A percentile compares a stretch with the other conserved stretches of the same genome.
Evolutionary conservation across 1,140 invertebrate genomes (phyloP).

Genomic region (Microplitis demolitor): DNA sequence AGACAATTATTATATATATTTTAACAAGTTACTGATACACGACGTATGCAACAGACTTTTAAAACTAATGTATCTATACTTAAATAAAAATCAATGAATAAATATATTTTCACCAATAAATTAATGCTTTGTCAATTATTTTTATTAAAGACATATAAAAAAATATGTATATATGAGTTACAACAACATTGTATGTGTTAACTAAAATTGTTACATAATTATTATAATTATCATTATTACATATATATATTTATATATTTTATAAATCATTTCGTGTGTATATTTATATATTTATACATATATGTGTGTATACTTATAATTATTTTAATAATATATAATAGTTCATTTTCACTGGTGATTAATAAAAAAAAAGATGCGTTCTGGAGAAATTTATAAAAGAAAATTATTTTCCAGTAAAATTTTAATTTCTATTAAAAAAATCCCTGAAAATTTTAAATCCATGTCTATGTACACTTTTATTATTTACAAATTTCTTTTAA

Average conservation of each 20-base stretch:
- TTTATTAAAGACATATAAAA: conserved; percentile 60
- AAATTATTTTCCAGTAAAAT: neutral
- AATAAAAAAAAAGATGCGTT: too few species aligned
- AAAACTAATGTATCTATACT: conserved; percentile 20
- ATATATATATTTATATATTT: neutral
- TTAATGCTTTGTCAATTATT: conserved; percentile 38
- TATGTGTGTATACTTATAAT: neutral
- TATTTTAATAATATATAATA: too few species aligned
- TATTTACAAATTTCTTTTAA: conserved; percentile 2
- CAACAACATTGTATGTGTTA: conserved; percentile 51
- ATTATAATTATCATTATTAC: neutral
- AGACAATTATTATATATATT: conserved; percentile 17
- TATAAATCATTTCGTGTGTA: too few species aligned
- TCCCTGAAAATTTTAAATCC: too few species aligned
- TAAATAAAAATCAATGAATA: conserved; percentile 33
- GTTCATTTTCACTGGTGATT: neutral
- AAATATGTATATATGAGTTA: conserved; percentile 60
- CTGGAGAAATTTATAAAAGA: too few species aligned
- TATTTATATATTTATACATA: too few species aligned
- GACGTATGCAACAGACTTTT: too few species aligned
- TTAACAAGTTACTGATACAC: neutral
- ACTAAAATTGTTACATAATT: conserved; percentile 37
- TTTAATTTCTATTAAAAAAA: neutral
- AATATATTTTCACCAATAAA: conserved; percentile 23
- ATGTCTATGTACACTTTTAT: neutral